Evolutionary conservation across 2,797 vertebrate genomes (phyloP).

Genomic region (Sylvilagus floridanus): DNA sequence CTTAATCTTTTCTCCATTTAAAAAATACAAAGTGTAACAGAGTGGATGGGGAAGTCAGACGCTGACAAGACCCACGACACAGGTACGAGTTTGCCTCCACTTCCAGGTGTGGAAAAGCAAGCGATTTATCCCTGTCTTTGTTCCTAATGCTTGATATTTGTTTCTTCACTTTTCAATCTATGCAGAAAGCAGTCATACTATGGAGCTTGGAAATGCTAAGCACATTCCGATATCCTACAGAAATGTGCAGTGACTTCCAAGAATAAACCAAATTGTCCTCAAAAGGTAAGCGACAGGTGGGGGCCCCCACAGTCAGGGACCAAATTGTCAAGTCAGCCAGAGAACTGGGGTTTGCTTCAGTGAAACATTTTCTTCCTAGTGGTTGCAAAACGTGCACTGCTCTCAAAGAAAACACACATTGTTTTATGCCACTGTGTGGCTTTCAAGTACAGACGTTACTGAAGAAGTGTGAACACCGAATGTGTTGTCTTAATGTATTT

Average conservation of each 20-base stretch:
- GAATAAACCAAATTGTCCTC: constrained; percentile 72
- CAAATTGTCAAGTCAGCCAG: constrained; percentile 76
- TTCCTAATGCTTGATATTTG: constrained; percentile 73
- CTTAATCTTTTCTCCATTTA: constrained; percentile 75
- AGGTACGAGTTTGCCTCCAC: constrained; percentile 61
- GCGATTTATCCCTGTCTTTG: constrained; percentile 69
- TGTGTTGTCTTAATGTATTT: constrained; percentile 88
- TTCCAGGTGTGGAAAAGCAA: constrained; percentile 76
- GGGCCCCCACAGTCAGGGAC: constrained; percentile 72
- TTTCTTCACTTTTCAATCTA: constrained; percentile 78
- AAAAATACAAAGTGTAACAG: constrained; percentile 81
- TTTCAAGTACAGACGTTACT: constrained; percentile 85
- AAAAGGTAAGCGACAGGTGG: constrained; percentile 74
- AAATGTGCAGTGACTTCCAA: constrained; percentile 86
- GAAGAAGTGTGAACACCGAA: constrained; percentile 86
- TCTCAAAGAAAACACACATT: constrained; percentile 83
- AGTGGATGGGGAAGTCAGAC: constrained; percentile 74
- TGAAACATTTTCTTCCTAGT: constrained; percentile 79
- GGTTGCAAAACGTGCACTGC: constrained; percentile 78
- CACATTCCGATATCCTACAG: constrained; percentile 80
- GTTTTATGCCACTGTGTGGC: constrained; percentile 83
- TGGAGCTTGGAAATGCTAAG: constrained; percentile 79
- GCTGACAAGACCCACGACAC: constrained; percentile 83
- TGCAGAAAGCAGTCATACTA: constrained; percentile 84
- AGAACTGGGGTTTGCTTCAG: constrained; percentile 80